These are phyloP conservation scores for Chymomyza amoena DNA, from an alignment of 2,888 invertebrate species.

Conservation along the genomic window DNA sequence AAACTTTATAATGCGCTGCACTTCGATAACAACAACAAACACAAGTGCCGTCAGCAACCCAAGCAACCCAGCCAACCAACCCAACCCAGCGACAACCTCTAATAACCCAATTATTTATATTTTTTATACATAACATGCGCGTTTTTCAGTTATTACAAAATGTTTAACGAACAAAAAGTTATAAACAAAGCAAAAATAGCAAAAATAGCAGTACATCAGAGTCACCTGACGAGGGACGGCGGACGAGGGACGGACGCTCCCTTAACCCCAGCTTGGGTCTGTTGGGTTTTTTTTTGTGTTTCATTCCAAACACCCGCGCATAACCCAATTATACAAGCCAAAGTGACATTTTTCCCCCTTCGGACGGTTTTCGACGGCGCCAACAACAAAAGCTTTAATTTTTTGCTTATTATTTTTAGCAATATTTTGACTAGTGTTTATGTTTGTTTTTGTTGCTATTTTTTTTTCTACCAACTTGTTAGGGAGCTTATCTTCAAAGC, in stretches of 20 bases:
- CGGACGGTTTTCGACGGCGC: conserved; percentile 17
- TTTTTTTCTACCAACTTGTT: neutral
- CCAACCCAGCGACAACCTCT: neutral
- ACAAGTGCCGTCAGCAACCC: neutral
- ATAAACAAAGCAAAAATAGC: neutral
- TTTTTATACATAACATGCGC: conserved; percentile 16
- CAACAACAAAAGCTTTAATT: conserved; percentile 8
- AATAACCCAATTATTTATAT: neutral
- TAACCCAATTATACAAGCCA: conserved; percentile 64
- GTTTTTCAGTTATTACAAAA: conserved; percentile 27
- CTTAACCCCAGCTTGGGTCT: neutral
- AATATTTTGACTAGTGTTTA: neutral
- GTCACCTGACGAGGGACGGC: neutral
- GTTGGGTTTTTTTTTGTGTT: conserved; percentile 23
- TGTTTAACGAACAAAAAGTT: neutral
- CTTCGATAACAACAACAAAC: neutral
- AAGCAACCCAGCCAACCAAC: no score
- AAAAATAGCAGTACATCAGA: conserved; percentile 16
- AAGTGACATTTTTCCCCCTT: conserved; percentile 43
- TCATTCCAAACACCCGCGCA: conserved; percentile 59
- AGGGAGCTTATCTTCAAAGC: neutral
- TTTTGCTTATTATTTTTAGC: conserved; percentile 16
- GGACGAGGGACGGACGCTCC: no score
- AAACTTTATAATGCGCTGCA: neutral
- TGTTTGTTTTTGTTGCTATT: neutral